These are phyloP conservation scores for Typhlichthys eigenmanni DNA, from an alignment of 2,797 vertebrate species.

Conservation along the genomic window DNA sequence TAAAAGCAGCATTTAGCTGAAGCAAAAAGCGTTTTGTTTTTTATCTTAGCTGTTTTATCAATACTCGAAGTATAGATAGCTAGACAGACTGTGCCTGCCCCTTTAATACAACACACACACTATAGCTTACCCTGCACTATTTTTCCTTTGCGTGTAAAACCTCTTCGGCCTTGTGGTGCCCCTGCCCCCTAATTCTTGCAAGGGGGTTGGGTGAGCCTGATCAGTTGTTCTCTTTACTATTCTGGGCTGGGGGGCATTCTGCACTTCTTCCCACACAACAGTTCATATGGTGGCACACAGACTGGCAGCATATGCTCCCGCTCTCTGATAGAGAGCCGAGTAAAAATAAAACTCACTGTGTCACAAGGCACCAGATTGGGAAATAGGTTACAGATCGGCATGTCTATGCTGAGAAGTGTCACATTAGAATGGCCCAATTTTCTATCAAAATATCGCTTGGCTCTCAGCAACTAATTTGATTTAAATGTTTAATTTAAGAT, in stretches of 20 bases:
- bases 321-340: conserved; percentile 70
- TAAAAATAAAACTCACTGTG: conserved; percentile 80
- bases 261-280: conserved; percentile 60
- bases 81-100: not conserved
- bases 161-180: conserved; percentile 32
- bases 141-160: conserved; percentile 26
- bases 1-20: not conserved
- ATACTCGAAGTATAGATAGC: not conserved
- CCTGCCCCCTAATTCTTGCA: conserved; percentile 29
- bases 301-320: conserved; percentile 79
- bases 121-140: not conserved
- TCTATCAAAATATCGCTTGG: conserved; percentile 36
- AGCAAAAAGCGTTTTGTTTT: not conserved
- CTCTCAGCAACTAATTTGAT: conserved; percentile 4
- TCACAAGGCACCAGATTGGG: conserved; percentile 81
- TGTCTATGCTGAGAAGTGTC: conserved; percentile 57
- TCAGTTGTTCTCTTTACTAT: conserved; percentile 63
- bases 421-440: conserved; percentile 63
- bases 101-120: not conserved
- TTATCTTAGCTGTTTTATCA: not conserved
- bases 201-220: conserved; percentile 36
- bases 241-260: conserved; percentile 66
- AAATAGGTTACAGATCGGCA: conserved; percentile 80
- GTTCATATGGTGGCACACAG: conserved; percentile 76
- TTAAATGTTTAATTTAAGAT: not conserved